Conservation (phyloP, 2,888 invertebrate species). For the Philonicus albiceps region DNA sequence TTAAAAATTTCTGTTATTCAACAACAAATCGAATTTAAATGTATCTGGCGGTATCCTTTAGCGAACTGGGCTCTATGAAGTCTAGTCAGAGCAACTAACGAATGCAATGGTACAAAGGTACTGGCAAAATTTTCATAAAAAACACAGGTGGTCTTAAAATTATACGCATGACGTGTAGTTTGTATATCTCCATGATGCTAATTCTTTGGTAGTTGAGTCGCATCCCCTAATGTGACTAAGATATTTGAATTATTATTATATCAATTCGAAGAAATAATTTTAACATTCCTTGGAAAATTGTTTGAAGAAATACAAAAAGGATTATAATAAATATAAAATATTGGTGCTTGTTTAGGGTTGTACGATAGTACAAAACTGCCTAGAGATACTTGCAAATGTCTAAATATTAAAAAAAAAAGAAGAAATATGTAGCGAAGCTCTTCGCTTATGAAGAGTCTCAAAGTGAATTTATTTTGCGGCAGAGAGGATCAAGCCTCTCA, state of each 20-base stretch:
- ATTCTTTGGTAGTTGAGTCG: neutral
- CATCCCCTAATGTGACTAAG: neutral
- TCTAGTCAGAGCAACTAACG: too few species aligned
- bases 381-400: neutral
- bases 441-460: neutral
- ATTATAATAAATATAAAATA: neutral
- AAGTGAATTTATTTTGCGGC: neutral
- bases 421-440: neutral
- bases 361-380: slow-evolving; percentile 23
- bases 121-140: too few species aligned
- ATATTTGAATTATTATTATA: neutral
- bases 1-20: too few species aligned
- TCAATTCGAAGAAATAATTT: neutral
- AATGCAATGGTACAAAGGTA: too few species aligned
- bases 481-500: neutral
- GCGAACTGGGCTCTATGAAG: too few species aligned
- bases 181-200: neutral
- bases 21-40: too few species aligned
- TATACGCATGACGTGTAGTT: too few species aligned
- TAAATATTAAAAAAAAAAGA: neutral
- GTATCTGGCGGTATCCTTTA: too few species aligned
- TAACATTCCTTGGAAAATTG: slow-evolving; percentile 11
- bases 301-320: neutral
- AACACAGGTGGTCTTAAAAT: too few species aligned
- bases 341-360: slow-evolving; percentile 25